Evolutionary conservation across 2,888 invertebrate genomes (phyloP).

Genomic region (Holacanthella duospinosa): DNA sequence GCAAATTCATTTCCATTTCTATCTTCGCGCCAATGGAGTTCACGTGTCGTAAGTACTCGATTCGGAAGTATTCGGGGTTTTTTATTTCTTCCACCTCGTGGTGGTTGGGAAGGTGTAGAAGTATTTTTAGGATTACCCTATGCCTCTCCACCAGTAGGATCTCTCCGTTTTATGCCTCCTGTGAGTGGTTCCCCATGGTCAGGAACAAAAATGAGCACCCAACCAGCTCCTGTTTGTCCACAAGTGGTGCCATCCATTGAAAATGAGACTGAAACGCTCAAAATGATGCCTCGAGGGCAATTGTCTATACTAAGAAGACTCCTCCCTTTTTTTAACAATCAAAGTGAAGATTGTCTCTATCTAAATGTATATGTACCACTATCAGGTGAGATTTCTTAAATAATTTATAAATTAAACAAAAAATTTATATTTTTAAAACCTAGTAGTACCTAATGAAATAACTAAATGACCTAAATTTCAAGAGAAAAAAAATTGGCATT

Average conservation of each 20-base stretch:
- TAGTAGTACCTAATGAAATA: too few relatives aligned
- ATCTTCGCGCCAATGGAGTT: conserved; percentile 25
- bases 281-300: conserved; percentile 77
- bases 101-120: conserved; percentile 33
- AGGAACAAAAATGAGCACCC: conserved; percentile 74
- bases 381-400: conserved; percentile 60
- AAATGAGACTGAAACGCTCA: conserved; percentile 70
- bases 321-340: conserved; percentile 74
- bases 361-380: conserved; percentile 93
- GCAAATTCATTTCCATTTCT: neutral
- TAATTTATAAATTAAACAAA: neutral
- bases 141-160: conserved; percentile 80
- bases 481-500: neutral
- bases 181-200: conserved; percentile 86
- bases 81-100: conserved; percentile 24
- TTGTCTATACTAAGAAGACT: conserved; percentile 78
- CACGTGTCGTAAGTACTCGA: conserved; percentile 31
- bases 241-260: conserved; percentile 68
- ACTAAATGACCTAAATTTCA: neutral
- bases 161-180: conserved; percentile 89
- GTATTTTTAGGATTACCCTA: conserved; percentile 58
- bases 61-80: conserved; percentile 29
- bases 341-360: conserved; percentile 94
- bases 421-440: too few relatives aligned
- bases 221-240: conserved; percentile 82